Evolutionary conservation across 2,113 vertebrate species (phyloP).

Genomic region (Peromyscus polionotus): DNA sequence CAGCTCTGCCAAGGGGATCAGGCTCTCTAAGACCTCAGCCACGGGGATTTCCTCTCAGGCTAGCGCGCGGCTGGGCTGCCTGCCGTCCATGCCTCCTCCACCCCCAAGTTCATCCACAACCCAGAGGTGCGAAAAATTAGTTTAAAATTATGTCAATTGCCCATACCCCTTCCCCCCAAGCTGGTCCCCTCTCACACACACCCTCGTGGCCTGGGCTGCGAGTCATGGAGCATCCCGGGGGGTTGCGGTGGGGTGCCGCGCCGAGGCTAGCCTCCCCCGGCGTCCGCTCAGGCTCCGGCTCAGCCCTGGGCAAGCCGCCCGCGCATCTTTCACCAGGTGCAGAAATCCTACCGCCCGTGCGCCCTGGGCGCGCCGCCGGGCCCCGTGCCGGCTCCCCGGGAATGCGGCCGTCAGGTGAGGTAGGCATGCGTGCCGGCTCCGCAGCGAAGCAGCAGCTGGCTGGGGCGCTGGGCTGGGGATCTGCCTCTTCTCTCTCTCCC

Average conservation of each 20-base stretch:
- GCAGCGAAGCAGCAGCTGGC: conserved; percentile 77
- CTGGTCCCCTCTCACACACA: conserved; percentile 82
- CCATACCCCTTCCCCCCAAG: conserved; percentile 77
- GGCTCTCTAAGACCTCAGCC: conserved; percentile 79
- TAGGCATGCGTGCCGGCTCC: conserved; percentile 84
- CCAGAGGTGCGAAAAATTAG: conserved; percentile 83
- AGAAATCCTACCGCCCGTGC: conserved; percentile 80
- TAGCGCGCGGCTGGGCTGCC: conserved; percentile 84
- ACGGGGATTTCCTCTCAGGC: conserved; percentile 81
- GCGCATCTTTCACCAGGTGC: conserved; percentile 71
- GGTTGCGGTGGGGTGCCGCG: conserved; percentile 78
- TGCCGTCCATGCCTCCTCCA: conserved; percentile 84
- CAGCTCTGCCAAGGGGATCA: conserved; percentile 79
- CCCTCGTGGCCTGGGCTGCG: conserved; percentile 85
- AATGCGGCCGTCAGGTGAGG: conserved; percentile 83
- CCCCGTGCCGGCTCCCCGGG: conserved; percentile 81
- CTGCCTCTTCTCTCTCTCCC: conserved; percentile 80
- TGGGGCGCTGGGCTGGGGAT: conserved; percentile 74
- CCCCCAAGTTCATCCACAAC: conserved; percentile 87
- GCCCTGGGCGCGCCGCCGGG: conserved; percentile 82
- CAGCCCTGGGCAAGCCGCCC: conserved; percentile 76
- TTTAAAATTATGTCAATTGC: conserved; percentile 87
- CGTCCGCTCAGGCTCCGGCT: conserved; percentile 72
- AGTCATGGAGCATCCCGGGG: conserved; percentile 78
- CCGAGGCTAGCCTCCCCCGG: conserved; percentile 72